Conservation (phyloP, 2,113 vertebrate genomes). For the Malurus elegans region DNA sequence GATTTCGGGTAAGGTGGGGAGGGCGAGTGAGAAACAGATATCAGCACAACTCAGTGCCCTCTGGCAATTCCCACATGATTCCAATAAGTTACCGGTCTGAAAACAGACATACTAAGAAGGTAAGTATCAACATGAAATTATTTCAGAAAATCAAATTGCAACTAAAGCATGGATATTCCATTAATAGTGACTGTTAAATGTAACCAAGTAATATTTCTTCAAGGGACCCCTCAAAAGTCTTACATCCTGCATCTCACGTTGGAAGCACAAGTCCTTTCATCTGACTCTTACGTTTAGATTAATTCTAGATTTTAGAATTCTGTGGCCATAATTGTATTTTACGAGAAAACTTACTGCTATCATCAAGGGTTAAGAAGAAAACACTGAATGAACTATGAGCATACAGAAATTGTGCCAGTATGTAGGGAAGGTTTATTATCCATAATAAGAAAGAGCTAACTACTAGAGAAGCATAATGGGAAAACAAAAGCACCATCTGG, state of each 20-base stretch:
- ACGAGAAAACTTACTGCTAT: neutral
- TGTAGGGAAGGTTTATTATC: constrained; percentile 47
- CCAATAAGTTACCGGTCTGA: neutral
- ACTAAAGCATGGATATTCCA: neutral
- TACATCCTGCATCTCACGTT: neutral
- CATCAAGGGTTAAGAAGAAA: neutral
- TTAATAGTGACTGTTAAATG: neutral
- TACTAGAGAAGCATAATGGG: neutral
- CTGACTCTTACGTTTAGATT: neutral
- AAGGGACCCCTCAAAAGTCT: neutral
- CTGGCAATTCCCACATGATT: neutral
- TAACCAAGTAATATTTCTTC: neutral
- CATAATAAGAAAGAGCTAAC: constrained; percentile 51
- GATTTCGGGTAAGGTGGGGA: neutral
- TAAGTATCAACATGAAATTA: neutral
- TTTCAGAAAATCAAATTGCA: neutral
- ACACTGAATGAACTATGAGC: neutral
- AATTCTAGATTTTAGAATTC: neutral
- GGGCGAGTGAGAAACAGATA: neutral
- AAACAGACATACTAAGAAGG: neutral
- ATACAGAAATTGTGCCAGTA: neutral
- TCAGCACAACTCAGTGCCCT: neutral
- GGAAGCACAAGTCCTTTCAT: neutral
- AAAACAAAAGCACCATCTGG: constrained; percentile 13
- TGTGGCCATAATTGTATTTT: neutral